Conservation (phyloP, 2,888 invertebrate species). For the Sacculina carcini region DNA sequence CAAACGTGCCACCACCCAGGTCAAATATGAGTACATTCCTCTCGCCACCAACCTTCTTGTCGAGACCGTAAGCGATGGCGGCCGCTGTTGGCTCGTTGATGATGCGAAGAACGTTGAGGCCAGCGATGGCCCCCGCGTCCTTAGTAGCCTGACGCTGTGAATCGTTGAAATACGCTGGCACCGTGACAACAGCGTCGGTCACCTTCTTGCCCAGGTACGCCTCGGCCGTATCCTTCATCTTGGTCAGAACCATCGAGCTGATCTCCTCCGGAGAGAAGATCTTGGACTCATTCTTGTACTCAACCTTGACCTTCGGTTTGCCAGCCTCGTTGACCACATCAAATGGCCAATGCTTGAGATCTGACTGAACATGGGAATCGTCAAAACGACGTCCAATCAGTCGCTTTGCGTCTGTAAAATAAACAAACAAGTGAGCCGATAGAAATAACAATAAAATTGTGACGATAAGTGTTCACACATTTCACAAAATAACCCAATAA, state of each 20-base stretch:
- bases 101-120: slow-evolving; percentile 60
- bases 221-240: slow-evolving; percentile 81
- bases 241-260: slow-evolving; percentile 40
- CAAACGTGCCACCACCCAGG: slow-evolving; percentile 63
- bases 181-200: slow-evolving; percentile 64
- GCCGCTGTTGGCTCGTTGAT: slow-evolving; percentile 44
- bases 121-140: slow-evolving; percentile 56
- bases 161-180: slow-evolving; percentile 74
- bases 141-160: slow-evolving; percentile 78
- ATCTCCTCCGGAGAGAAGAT: slow-evolving; percentile 34
- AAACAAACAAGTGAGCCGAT: no score
- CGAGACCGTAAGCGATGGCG: slow-evolving; percentile 26
- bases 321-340: slow-evolving; percentile 21
- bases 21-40: slow-evolving; percentile 29
- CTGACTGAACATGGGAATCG: slow-evolving; percentile 23
- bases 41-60: slow-evolving; percentile 24
- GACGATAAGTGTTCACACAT: neutral
- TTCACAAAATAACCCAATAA: slow-evolving; percentile 2
- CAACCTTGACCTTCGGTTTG: slow-evolving; percentile 26
- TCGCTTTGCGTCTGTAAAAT: slow-evolving; percentile 18
- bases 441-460: neutral
- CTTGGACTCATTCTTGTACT: slow-evolving; percentile 33
- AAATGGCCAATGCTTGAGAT: slow-evolving; percentile 36
- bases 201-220: slow-evolving; percentile 60
- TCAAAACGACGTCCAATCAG: slow-evolving; percentile 24